These are phyloP conservation scores for Teleogryllus occipitalis DNA, from an alignment of 1,140 invertebrate species.

Conservation along the genomic window DNA sequence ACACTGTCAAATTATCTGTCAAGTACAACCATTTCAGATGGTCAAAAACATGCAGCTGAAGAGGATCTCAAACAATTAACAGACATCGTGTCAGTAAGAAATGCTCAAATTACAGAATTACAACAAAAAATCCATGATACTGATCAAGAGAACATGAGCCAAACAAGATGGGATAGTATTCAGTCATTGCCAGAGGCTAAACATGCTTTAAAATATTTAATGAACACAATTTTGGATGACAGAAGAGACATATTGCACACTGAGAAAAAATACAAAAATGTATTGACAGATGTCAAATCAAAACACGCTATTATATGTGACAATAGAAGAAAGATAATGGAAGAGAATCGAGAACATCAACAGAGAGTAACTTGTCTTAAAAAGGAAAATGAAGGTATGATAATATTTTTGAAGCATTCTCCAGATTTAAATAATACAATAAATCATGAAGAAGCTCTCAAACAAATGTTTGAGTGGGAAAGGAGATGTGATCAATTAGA, in stretches of 20 bases:
- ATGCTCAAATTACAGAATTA: slow-evolving; percentile 75
- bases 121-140: slow-evolving; percentile 73
- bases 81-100: slow-evolving; percentile 60
- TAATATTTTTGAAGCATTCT: too few relatives aligned
- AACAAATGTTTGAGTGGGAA: neutral
- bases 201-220: slow-evolving; percentile 46
- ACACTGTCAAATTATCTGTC: neutral
- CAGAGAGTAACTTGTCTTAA: slow-evolving; percentile 31
- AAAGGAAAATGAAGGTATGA: slow-evolving; percentile 28
- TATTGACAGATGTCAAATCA: slow-evolving; percentile 26
- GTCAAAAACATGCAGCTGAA: slow-evolving; percentile 29
- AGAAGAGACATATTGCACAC: slow-evolving; percentile 37
- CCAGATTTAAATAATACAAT: too few relatives aligned
- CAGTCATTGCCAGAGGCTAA: slow-evolving; percentile 59
- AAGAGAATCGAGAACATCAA: slow-evolving; percentile 26
- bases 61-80: slow-evolving; percentile 47
- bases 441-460: too few relatives aligned
- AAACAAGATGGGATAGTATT: slow-evolving; percentile 47
- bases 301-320: too few relatives aligned
- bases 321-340: slow-evolving; percentile 24
- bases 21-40: slow-evolving; percentile 9
- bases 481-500: neutral
- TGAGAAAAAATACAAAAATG: slow-evolving; percentile 31
- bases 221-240: slow-evolving; percentile 45
- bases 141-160: slow-evolving; percentile 42